phyloP scores from a whole-genome alignment of 2,797 vertebrate species.

The Hephaestus fuliginosus region DNA sequence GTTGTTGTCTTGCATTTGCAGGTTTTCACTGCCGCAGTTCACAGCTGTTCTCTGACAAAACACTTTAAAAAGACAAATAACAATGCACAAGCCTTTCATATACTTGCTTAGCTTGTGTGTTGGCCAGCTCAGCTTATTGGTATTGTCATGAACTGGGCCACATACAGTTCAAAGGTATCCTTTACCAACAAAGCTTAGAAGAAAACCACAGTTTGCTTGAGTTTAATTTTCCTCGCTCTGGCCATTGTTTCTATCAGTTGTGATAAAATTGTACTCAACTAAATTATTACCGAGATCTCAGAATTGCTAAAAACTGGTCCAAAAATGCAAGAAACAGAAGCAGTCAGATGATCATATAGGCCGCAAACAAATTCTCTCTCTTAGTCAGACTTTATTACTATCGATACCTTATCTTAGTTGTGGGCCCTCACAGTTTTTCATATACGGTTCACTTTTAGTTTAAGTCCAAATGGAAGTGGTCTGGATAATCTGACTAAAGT shows the following conservation, averaged over 20 bases:
- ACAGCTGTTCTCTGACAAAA: background rate
- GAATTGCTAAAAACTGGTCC: background rate
- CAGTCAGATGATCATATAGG: background rate
- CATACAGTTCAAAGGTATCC: background rate
- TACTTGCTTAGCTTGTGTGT: background rate
- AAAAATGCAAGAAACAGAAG: background rate
- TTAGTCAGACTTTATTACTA: background rate
- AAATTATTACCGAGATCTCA: background rate
- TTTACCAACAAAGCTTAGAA: background rate
- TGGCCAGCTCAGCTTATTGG: background rate
- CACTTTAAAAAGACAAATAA: constrained; percentile 1
- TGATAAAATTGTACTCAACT: background rate
- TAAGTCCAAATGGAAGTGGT: background rate
- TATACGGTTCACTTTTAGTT: background rate
- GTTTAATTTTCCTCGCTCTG: background rate
- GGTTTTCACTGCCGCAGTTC: background rate
- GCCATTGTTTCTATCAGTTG: background rate
- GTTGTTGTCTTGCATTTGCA: background rate
- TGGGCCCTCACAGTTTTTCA: background rate
- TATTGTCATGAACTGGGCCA: constrained; percentile 2
- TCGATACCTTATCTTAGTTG: background rate
- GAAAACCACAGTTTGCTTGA: background rate
- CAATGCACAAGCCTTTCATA: background rate
- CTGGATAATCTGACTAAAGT: background rate
- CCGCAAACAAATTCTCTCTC: background rate